A percentile compares a stretch with the other conserved stretches of the same genome.
Evolutionary conservation across 2,113 vertebrate genomes (phyloP).

Genomic region (Donacobius atricapilla): DNA sequence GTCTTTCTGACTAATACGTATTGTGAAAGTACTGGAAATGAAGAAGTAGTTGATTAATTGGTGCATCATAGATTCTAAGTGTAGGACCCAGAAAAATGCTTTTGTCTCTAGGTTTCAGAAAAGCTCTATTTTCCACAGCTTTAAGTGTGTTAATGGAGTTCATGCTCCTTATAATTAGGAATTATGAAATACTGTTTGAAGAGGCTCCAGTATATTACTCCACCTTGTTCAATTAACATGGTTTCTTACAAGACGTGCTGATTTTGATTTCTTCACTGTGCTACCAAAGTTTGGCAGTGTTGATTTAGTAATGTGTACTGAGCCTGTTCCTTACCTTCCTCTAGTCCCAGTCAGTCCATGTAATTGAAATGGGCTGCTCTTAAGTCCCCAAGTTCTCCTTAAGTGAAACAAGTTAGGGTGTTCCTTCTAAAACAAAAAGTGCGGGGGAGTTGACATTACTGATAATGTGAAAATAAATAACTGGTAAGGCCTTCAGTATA

Average conservation of each 20-base stretch:
- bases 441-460: not conserved
- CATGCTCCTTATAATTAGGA: not conserved
- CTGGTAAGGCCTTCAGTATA: not conserved
- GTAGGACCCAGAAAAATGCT: not conserved
- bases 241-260: not conserved
- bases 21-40: not conserved
- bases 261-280: not conserved
- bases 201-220: not conserved
- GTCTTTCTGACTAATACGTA: not conserved
- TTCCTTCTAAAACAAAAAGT: not conserved
- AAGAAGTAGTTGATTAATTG: not conserved
- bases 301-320: not conserved
- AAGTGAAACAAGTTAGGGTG: not conserved
- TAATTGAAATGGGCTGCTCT: not conserved
- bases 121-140: not conserved
- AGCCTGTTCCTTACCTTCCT: not conserved
- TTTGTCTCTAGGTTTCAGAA: not conserved
- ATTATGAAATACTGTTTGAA: not conserved
- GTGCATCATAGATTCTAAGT: not conserved
- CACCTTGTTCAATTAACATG: not conserved
- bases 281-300: not conserved
- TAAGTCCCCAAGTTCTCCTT: not conserved
- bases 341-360: fast-evolving
- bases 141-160: not conserved
- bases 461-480: too few relatives aligned